Conservation (phyloP, 2,888 invertebrate species). For the Tethea ocularis region DNA sequence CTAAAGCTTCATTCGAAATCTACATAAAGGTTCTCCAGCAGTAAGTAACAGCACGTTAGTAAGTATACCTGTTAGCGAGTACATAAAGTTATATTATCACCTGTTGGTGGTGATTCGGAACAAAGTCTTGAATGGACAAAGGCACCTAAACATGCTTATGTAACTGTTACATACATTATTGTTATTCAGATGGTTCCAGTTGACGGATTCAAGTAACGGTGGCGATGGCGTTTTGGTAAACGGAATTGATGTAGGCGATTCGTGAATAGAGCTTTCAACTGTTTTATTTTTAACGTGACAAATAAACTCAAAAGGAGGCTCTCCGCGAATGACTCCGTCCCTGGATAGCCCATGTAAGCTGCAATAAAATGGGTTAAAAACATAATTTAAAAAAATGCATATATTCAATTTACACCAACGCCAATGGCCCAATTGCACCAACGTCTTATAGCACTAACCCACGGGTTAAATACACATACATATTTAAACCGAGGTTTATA, state of each 20-base stretch:
- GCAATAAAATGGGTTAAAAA: no score
- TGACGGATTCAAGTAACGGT: conserved; percentile 25
- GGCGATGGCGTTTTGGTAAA: conserved; percentile 26
- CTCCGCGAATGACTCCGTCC: no score
- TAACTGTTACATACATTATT: conserved; percentile 20
- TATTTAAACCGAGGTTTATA: background rate
- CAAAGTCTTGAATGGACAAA: conserved; percentile 6
- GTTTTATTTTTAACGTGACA: background rate
- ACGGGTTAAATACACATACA: no score
- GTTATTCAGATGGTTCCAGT: conserved; percentile 29
- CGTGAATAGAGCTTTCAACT: background rate
- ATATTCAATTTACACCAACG: no score
- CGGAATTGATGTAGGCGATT: background rate
- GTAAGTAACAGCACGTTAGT: background rate
- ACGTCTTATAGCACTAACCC: no score
- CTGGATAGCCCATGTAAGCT: no score
- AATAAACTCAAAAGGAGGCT: background rate
- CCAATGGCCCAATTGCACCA: no score
- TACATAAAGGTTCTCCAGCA: no score
- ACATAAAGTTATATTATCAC: background rate
- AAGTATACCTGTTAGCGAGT: background rate
- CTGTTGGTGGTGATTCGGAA: conserved; percentile 1
- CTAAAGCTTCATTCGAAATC: no score
- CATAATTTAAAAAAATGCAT: no score
- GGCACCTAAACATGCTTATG: background rate